Percentiles rank a stretch among this genome's conserved stretches.
phyloP scores from a whole-genome alignment of 2,113 vertebrate genomes.

The Ariopsis seemanni region DNA sequence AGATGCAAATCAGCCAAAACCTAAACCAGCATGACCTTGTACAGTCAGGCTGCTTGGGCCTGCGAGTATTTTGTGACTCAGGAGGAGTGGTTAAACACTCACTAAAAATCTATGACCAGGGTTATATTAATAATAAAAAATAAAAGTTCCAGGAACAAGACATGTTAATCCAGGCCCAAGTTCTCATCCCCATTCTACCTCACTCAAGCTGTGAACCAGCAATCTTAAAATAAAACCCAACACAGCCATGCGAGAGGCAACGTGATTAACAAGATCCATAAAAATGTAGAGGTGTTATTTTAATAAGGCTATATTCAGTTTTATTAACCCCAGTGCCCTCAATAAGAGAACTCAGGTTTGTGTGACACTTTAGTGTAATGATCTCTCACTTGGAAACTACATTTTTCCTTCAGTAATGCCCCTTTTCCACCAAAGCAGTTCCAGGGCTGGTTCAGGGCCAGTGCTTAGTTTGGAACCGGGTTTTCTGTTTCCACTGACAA shows the following conservation, averaged over 20 bases:
- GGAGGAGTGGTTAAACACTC: background rate
- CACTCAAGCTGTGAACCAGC: background rate
- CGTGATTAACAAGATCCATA: too few relatives aligned
- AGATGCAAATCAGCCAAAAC: background rate
- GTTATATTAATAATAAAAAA: too few relatives aligned
- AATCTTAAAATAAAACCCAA: background rate
- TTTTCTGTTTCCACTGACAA: too few relatives aligned
- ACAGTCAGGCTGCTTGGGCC: background rate
- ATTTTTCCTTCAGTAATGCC: background rate
- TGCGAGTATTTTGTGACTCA: too few relatives aligned
- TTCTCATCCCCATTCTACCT: background rate
- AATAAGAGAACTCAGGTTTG: background rate
- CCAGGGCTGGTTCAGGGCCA: too few relatives aligned
- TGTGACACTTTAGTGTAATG: background rate
- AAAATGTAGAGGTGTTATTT: background rate
- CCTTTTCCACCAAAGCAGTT: too few relatives aligned
- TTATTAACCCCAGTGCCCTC: background rate
- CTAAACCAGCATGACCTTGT: background rate
- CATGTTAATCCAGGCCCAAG: background rate
- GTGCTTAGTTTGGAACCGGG: too few relatives aligned
- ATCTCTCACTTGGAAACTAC: background rate
- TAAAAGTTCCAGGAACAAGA: too few relatives aligned
- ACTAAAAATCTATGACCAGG: background rate
- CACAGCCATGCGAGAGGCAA: background rate
- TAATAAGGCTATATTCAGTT: background rate